Evolutionary conservation across 2,113 vertebrate species (phyloP), one percentile per base, ranked within the genome.

Genomic region (Cyprinodon brontotheroides): DNA sequence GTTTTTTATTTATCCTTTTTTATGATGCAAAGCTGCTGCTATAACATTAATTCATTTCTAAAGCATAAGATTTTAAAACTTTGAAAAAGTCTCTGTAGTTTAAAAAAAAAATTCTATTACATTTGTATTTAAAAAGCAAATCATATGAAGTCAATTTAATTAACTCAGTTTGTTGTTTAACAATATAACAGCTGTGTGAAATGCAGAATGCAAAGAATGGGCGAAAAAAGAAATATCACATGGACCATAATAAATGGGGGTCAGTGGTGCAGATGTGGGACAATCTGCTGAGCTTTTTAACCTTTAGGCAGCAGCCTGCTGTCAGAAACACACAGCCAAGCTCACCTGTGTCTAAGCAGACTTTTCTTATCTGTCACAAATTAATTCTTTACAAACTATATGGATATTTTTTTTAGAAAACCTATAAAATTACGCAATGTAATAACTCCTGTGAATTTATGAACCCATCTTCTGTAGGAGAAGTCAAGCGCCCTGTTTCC

Each of bases 241-340:
- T 7, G 43, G 43, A 45, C 43, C 4, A 45, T 10, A 7, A 2
- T 2, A 10, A 10, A 45, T 11, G 43, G 9, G 9, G 43, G 43
- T 57, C 50, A 10, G 17, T 9, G 8, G 50, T n/a, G 20, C 50
- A 9, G 50, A n/a, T 20, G 43, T 45, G 43, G 50, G 50, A 53
- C 43, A 45, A 45, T 45, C 43, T 45, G 43, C 43, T 45, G 9
- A 10, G 13, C 60, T 37, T 4, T 39, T 60, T 63, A 60, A 78
- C 77, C 78, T 75, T 67, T 75, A 50, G 78, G 73, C 65, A 3
- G 43, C 70, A 63, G 65, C 83, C 61, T 84, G 82, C 75, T 63
- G 74, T 84, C 83, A 77, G 78, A 80, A 50, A 8, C 17, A 17
- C 48, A 53, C 15, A 53, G 48, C 2, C 17, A 53, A 17, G 17